A percentile compares a stretch with the other conserved stretches of the same genome.
Evolutionary conservation across 2,797 vertebrate genomes (phyloP).

Genomic region (Ceryle rudis): DNA sequence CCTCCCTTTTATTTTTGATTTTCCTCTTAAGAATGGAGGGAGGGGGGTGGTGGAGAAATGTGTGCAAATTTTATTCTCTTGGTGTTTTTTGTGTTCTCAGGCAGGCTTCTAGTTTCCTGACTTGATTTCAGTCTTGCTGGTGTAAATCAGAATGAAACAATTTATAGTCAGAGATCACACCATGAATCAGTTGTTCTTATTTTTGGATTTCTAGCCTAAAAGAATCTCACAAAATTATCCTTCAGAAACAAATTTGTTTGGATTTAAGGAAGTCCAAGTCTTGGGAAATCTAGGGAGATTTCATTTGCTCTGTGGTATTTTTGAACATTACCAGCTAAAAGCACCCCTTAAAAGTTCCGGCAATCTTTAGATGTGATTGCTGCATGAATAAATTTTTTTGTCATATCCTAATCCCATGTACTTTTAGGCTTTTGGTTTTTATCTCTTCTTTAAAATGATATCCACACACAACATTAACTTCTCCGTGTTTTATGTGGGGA

Average conservation of each 20-base stretch:
- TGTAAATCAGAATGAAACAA: neutral
- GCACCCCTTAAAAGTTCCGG: neutral
- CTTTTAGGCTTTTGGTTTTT: conserved; percentile 19
- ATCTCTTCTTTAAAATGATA: neutral
- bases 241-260: neutral
- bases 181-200: neutral
- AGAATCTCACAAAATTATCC: neutral
- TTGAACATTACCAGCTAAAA: neutral
- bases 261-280: neutral
- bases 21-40: neutral
- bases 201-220: neutral
- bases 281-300: neutral
- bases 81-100: neutral
- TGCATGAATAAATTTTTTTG: neutral
- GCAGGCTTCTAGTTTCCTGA: neutral
- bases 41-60: neutral
- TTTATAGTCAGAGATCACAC: neutral
- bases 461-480: neutral
- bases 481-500: neutral
- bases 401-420: neutral
- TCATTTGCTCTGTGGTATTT: neutral
- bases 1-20: accelerated
- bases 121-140: neutral
- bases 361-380: neutral
- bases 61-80: neutral